Evolutionary conservation across 1,140 invertebrate species (phyloP).

Genomic region (Thrips palmi): DNA sequence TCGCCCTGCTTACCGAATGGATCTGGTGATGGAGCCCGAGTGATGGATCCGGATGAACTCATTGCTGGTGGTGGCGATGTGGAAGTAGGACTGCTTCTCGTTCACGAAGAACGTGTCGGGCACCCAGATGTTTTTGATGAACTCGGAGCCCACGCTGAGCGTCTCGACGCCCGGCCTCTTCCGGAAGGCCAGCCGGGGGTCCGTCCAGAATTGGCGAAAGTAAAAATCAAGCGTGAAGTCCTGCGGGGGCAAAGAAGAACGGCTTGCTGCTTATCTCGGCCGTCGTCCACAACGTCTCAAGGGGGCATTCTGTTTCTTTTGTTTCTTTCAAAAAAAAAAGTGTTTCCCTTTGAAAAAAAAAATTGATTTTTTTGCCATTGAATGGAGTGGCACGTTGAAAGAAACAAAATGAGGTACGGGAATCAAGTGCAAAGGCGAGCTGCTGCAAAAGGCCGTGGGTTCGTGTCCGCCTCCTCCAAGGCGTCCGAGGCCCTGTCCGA

Average conservation of each 20-base stretch:
- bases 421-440: too few species aligned
- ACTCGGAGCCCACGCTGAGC: conserved; percentile 79
- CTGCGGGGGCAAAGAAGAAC: conserved; percentile 30
- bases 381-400: too few species aligned
- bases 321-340: too few species aligned
- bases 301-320: too few species aligned
- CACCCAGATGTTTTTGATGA: conserved; percentile 95
- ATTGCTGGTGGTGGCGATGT: conserved; percentile 92
- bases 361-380: too few species aligned
- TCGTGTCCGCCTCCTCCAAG: too few species aligned
- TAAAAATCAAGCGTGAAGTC: conserved; percentile 98
- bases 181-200: conserved; percentile 79
- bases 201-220: conserved; percentile 96
- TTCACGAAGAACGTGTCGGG: conserved; percentile 97
- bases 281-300: too few species aligned
- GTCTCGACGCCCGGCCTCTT: conserved; percentile 72
- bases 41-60: conserved; percentile 92
- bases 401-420: too few species aligned
- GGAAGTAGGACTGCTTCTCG: conserved; percentile 96
- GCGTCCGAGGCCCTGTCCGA: too few species aligned
- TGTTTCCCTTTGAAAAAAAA: too few species aligned
- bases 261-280: too few species aligned
- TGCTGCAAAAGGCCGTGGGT: too few species aligned
- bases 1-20: conserved; percentile 88
- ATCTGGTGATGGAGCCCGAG: conserved; percentile 82